Evolutionary conservation across 2,888 invertebrate genomes (phyloP).

Genomic region (Erpobdella octoculata): DNA sequence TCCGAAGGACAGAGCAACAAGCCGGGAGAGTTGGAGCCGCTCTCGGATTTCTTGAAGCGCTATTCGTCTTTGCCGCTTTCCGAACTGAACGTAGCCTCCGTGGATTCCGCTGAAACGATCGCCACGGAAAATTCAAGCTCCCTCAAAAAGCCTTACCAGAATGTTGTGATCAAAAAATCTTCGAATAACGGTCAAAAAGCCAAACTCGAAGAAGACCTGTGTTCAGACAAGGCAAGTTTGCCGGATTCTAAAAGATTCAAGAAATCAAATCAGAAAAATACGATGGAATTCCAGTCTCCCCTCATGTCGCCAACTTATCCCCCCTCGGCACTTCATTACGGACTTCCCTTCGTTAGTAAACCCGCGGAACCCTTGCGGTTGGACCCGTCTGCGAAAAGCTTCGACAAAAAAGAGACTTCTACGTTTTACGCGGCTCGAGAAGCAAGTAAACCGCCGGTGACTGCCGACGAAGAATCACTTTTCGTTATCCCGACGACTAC

Average conservation of each 20-base stretch:
- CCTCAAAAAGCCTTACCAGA: neutral
- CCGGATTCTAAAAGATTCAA: conserved; percentile 1
- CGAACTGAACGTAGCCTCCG: neutral
- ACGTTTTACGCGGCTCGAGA: neutral
- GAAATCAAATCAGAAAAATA: neutral
- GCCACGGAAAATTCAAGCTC: neutral
- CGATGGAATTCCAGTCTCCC: conserved; percentile 6
- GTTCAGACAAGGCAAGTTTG: neutral
- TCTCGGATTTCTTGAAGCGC: neutral
- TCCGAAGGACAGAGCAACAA: neutral
- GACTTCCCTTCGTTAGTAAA: neutral
- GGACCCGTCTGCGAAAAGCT: too few species aligned
- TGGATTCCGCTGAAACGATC: neutral
- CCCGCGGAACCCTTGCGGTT: neutral
- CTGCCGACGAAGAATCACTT: neutral
- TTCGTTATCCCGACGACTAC: neutral
- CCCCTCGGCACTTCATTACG: neutral
- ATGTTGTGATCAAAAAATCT: neutral
- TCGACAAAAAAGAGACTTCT: neutral
- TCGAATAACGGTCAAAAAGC: neutral
- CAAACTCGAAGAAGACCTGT: neutral
- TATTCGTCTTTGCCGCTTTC: neutral
- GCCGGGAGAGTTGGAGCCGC: too few species aligned
- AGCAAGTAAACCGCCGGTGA: neutral
- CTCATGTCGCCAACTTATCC: neutral